Evolutionary conservation across 2,888 invertebrate genomes (phyloP), one percentile per base, ranked within the genome.

Genomic region (Lucinisca nassula): DNA sequence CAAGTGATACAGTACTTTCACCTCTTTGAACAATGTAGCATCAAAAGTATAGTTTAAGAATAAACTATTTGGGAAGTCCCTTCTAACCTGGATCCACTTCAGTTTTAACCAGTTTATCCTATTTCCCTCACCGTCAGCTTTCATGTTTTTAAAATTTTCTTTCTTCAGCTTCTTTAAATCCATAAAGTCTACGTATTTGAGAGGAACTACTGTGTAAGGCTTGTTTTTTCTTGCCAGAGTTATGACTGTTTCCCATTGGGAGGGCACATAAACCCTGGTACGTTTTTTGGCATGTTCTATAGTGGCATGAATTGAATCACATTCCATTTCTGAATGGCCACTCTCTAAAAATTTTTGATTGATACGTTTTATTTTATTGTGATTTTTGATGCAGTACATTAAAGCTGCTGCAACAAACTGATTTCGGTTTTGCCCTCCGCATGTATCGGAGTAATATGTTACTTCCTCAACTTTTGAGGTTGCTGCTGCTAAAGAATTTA

Each of bases 351-450:
- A 8, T 8, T 55, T 55, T n/a, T 55, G 55, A 55, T 55, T 55
- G 17, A 55, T 55, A n/a, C 4, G 4, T 55, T 55, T n/a, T 17
- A 84, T 75, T 79, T 87, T 79, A 2, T 82, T 84, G 1, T 32
- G 10, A n/a, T 78, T 17, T 21, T 37, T n/a, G 0, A 87, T 73
- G 51, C 24, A 32, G 77, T 80, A 58, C 12, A 90, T 27, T 0
- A 81, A 72, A 37, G 67, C 27, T 12, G 77, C 32, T 17, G 87
- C 58, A 12, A 89, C 82, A 77, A 70, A 87, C 32, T 87, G 77
- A 35, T 89, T 89, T 77, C 84, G 32, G 70, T 86, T 89, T 73
- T 86, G 86, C 17, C 89, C 86, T 17, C 74, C 75, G 35, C 86
- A 86, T 21, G 75, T 79, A 38, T 87, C 89, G 6, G 76, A 76